Base-by-base conservation (phyloP, 1,140 invertebrate genomes). In the Bombus affinis region DNA sequence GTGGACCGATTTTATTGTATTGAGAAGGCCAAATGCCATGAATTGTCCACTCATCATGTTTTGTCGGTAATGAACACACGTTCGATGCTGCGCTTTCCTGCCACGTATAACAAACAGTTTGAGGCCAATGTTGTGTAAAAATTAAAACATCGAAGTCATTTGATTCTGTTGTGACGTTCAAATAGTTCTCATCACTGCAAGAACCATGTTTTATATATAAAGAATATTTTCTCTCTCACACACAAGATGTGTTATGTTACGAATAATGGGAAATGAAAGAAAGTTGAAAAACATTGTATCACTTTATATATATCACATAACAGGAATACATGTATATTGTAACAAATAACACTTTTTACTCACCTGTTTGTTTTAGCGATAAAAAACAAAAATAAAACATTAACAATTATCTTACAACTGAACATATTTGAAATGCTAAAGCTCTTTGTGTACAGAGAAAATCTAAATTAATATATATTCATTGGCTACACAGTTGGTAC, bases 21-120 rank as follows among this genome's bases (percentile, higher is more conserved):
- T 97, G 96, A 0, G 97, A 97, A 0, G 98, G 98, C 98, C 98
- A 98, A 32, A 98, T 95, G 22, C 98, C 98, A 92, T 98, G 98
- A 57, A 98, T 97, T 2, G 97, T 97, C 98, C 98, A 98, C 73
- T 97, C 95, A 22, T 95, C 93, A 59, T 96, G 94, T 73, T 96
- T 94, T 2, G 92, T 92, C 15, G 97, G 97, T 83, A 98, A 93
- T 3, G 93, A 92, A 90, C 98, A 98, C 22, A 94, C 95, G 88
- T 97, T 96, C 2, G 92, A 93, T 2, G 94, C 91, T 53, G 96
- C 95, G 72, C 93, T 93, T 79, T 97, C 95, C 86, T 97, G 96
- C 97, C 97, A 98, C 81, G 96, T 94, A 71, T 96, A 96, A 92
- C 98, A 98, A 18, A 96, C 96, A 0, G 97, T 97, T 44, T 96